phyloP scores from a whole-genome alignment of 2,888 invertebrate genomes.

The Lathronympha strigana region DNA sequence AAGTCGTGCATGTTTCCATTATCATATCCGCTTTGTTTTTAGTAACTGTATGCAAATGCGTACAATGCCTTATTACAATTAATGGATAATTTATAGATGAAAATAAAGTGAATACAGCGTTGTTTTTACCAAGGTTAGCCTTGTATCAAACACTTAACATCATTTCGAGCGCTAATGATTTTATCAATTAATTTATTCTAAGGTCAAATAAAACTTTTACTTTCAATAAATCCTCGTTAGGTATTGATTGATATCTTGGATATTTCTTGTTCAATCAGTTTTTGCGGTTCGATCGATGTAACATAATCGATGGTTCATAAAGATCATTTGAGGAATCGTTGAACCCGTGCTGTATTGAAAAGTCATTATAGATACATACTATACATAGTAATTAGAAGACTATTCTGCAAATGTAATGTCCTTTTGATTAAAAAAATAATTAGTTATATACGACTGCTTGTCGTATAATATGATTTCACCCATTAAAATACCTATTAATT shows the following conservation, averaged over 20 bases:
- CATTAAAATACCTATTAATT: no score
- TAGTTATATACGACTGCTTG: no score
- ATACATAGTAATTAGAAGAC: conserved; percentile 38
- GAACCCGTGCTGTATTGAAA: conserved; percentile 46
- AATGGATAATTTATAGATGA: neutral
- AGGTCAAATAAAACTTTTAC: conserved; percentile 39
- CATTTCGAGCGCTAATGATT: conserved; percentile 34
- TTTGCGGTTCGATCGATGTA: conserved; percentile 39
- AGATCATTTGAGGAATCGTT: conserved; percentile 49
- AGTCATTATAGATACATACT: conserved; percentile 43
- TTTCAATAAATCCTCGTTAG: conserved; percentile 37
- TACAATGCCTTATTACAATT: neutral
- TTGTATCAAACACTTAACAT: conserved; percentile 31
- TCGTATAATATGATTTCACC: no score
- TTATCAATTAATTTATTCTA: conserved; percentile 35
- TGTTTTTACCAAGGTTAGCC: conserved; percentile 18
- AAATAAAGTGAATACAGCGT: neutral
- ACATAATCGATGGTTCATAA: conserved; percentile 50
- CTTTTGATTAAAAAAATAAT: no score
- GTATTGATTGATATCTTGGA: conserved; percentile 36
- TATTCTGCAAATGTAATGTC: conserved; percentile 43
- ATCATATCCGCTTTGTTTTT: no score
- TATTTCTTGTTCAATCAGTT: conserved; percentile 30
- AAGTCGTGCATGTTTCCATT: no score
- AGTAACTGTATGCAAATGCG: neutral